A percentile compares a stretch with the other conserved stretches of the same genome.
Evolutionary conservation across 2,113 vertebrate species (phyloP).

Genomic region (Cephalopterus ornatus): DNA sequence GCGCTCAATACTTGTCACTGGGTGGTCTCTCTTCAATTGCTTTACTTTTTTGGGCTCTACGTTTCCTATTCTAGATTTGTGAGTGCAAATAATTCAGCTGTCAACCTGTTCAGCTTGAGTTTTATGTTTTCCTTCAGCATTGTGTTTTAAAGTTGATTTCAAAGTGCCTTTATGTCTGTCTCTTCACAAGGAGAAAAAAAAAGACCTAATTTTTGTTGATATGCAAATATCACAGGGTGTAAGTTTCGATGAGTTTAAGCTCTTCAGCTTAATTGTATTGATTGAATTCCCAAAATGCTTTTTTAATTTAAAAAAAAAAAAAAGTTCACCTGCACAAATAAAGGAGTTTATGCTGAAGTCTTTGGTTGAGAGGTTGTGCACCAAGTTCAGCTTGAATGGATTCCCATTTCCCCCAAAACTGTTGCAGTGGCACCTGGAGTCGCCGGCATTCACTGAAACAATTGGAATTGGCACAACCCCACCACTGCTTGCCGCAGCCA

Average conservation of each 20-base stretch:
- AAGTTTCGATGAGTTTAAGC: not conserved
- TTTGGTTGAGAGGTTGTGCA: not conserved
- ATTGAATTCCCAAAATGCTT: not conserved
- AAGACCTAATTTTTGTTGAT: not conserved
- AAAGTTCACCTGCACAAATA: not conserved
- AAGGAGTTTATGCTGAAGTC: not conserved
- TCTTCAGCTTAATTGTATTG: not conserved
- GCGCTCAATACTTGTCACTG: not conserved
- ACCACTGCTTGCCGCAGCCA: not conserved
- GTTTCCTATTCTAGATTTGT: not conserved
- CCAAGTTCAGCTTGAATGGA: not conserved
- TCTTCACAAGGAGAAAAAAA: not conserved
- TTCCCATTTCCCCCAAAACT: accelerated
- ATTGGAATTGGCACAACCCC: not conserved
- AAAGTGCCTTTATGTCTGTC: not conserved
- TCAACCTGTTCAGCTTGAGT: not conserved
- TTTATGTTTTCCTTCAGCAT: not conserved
- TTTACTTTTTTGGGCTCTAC: not conserved
- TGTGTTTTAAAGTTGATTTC: not conserved
- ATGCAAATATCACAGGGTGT: not conserved
- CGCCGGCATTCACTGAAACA: not conserved
- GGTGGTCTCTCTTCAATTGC: not conserved
- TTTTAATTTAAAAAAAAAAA: not conserved
- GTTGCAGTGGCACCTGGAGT: not conserved
- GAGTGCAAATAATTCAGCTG: not conserved